phyloP scores from a whole-genome alignment of 2,113 vertebrate genomes.

The Tupaia chinensis region DNA sequence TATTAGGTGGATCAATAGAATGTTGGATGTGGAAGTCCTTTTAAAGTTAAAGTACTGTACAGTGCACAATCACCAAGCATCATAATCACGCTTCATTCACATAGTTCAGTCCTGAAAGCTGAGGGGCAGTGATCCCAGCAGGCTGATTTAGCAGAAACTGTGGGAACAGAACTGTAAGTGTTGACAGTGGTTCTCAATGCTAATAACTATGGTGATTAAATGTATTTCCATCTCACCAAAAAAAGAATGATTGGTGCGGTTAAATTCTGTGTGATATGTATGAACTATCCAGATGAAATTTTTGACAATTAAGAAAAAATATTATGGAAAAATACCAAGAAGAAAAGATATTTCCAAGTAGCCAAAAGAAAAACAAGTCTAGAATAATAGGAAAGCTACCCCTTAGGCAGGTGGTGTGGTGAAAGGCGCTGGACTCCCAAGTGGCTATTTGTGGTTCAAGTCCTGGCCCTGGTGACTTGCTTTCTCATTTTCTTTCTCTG shows the following conservation, averaged over 20 bases:
- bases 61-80: background rate
- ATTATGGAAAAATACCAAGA: background rate
- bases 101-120: constrained; percentile 20
- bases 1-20: background rate
- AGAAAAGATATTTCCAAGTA: background rate
- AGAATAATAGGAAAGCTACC: background rate
- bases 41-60: constrained; percentile 13
- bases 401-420: background rate
- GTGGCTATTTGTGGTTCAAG: too few species aligned
- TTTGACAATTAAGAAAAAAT: constrained; percentile 25
- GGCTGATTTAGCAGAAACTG: background rate
- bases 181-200: constrained; percentile 17
- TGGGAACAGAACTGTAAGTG: background rate
- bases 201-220: background rate
- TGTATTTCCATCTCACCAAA: background rate
- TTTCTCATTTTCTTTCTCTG: too few species aligned
- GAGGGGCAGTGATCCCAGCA: background rate
- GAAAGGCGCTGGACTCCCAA: too few species aligned
- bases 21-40: background rate
- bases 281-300: constrained; percentile 22
- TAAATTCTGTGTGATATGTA: constrained; percentile 11
- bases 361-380: background rate
- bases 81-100: constrained; percentile 13
- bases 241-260: constrained; percentile 1
- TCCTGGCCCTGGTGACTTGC: too few species aligned